Conservation (phyloP, 2,113 vertebrate species). For the Elachura formosa region DNA sequence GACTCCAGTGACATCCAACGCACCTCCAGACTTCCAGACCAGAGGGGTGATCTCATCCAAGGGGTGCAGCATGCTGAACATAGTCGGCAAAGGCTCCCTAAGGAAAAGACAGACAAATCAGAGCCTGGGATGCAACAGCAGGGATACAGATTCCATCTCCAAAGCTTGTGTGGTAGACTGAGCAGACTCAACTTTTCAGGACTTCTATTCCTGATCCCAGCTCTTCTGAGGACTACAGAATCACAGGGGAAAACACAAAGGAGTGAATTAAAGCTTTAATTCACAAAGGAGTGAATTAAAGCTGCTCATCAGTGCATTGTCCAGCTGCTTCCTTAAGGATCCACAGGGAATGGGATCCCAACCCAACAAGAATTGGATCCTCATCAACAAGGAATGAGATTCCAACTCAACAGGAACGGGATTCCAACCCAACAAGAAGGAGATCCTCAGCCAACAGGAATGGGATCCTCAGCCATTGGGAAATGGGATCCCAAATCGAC, state of each 20-base stretch:
- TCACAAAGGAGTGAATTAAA: neutral
- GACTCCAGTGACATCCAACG: neutral
- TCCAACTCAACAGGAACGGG: neutral
- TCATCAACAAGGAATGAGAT: neutral
- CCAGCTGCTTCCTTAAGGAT: neutral
- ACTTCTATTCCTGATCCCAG: neutral
- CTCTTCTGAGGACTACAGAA: neutral
- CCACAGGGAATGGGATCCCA: neutral
- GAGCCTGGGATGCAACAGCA: neutral
- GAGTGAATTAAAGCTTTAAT: neutral
- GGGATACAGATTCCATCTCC: neutral
- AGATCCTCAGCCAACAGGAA: neutral
- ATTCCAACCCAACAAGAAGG: neutral
- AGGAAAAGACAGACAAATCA: neutral
- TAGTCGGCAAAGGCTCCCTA: constrained; percentile 90
- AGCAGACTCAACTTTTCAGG: neutral
- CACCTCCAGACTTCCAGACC: constrained; percentile 88
- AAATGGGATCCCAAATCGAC: neutral
- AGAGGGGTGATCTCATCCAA: constrained; percentile 94
- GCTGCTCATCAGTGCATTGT: neutral
- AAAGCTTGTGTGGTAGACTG: neutral
- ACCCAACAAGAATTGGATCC: neutral
- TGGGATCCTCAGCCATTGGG: neutral
- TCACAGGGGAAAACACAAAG: neutral
- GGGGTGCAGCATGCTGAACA: constrained; percentile 97